phyloP scores from a whole-genome alignment of 2,888 invertebrate genomes.

The Cordilura impudica region DNA sequence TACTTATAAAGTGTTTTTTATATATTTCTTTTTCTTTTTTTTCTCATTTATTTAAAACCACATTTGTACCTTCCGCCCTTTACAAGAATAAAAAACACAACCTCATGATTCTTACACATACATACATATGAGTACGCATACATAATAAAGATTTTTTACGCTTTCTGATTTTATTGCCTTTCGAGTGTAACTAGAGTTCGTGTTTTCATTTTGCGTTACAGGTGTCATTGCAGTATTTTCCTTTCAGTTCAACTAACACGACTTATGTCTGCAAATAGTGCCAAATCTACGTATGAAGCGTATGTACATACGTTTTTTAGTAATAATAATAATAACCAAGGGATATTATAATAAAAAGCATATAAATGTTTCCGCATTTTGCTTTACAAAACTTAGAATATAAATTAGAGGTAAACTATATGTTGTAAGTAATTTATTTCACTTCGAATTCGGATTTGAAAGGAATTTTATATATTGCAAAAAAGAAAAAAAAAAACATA shows the following conservation, averaged over 20 bases:
- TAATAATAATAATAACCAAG: too few species aligned
- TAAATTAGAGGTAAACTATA: too few species aligned
- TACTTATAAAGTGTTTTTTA: not conserved
- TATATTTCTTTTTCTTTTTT: not conserved
- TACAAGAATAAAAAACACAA: slow-evolving; percentile 8
- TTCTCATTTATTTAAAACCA: slow-evolving; percentile 3
- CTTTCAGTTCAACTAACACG: slow-evolving; percentile 24
- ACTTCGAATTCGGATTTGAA: too few species aligned
- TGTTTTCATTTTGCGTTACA: slow-evolving; percentile 17
- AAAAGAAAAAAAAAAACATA: too few species aligned
- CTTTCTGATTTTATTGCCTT: slow-evolving; percentile 40
- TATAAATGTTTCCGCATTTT: too few species aligned
- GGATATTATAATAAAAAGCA: too few species aligned
- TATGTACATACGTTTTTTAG: too few species aligned
- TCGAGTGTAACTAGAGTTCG: slow-evolving; percentile 8
- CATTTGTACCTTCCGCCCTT: slow-evolving; percentile 20
- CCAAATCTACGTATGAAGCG: too few species aligned
- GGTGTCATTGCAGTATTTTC: slow-evolving; percentile 35
- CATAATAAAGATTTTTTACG: slow-evolving; percentile 22
- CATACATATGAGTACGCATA: too few species aligned
- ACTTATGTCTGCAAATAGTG: not conserved
- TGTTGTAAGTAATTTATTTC: too few species aligned
- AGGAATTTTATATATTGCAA: too few species aligned
- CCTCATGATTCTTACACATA: not conserved
- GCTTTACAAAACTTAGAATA: too few species aligned